These are phyloP conservation scores for Netelia virgata DNA, from an alignment of 2,888 invertebrate species.

Conservation along the genomic window DNA sequence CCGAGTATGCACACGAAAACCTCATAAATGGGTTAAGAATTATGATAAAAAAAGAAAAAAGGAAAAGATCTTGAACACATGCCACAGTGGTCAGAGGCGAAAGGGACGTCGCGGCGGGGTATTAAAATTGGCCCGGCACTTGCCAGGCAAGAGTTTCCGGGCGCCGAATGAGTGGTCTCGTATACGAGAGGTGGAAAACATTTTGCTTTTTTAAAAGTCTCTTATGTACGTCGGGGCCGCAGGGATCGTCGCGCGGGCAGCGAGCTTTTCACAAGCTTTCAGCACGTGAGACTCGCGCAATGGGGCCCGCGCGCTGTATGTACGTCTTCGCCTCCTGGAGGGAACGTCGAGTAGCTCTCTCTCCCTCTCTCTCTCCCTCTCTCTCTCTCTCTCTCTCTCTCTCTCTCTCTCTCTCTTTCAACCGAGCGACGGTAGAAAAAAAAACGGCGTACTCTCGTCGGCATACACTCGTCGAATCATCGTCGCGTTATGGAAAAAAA, in stretches of 20 bases:
- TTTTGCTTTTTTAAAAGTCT: slow-evolving; percentile 37
- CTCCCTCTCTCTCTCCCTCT: no score
- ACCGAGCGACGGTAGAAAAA: slow-evolving; percentile 48
- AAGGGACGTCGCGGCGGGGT: slow-evolving; percentile 1
- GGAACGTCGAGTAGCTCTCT: slow-evolving; percentile 56
- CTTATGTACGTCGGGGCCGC: not conserved
- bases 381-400: slow-evolving; percentile 17
- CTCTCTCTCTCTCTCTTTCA: slow-evolving; percentile 66
- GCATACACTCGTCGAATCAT: slow-evolving; percentile 76
- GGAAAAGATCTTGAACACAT: slow-evolving; percentile 50
- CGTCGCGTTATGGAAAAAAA: slow-evolving; percentile 73
- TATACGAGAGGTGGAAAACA: slow-evolving; percentile 46
- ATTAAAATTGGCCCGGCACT: slow-evolving; percentile 65
- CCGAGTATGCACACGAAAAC: slow-evolving; percentile 41
- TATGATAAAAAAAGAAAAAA: slow-evolving; percentile 12
- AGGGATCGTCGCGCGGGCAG: slow-evolving; percentile 51
- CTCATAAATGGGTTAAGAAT: slow-evolving; percentile 9
- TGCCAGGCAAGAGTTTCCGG: slow-evolving; percentile 57
- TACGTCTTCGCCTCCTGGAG: slow-evolving; percentile 31
- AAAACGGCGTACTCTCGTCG: slow-evolving; percentile 29
- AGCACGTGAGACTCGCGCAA: slow-evolving; percentile 36
- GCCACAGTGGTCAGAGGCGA: slow-evolving; percentile 23
- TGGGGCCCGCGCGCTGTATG: slow-evolving; percentile 1
- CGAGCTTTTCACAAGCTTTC: slow-evolving; percentile 59
- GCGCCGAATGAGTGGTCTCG: slow-evolving; percentile 59